Evolutionary conservation across 2,888 invertebrate genomes (phyloP), one percentile per base, ranked within the genome.

Genomic region (Pimpla rufipes): DNA sequence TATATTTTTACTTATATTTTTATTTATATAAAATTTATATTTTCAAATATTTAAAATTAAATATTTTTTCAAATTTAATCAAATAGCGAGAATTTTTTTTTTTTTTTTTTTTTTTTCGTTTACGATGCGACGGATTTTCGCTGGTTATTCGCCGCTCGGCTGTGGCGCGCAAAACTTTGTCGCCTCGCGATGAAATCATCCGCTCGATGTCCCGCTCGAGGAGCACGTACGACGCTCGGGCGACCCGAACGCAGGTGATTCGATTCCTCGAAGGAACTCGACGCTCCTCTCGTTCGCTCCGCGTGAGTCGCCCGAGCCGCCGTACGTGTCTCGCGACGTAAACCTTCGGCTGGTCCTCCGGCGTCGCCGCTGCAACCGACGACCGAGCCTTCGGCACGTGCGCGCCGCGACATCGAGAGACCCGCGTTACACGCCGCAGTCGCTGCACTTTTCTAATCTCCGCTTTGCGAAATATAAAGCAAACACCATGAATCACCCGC

Each of bases 261-360:
- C 70, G 68, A 75, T 84, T 81, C 84, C 66, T 66, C 81, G 84
- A 81, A 81, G 55, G 23, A 64, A 74, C 18, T 40, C 42, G 2
- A 67, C 40, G 29, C 45, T 55, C 11, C 11, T 40, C 16, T 50
- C 23, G 29, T 23, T 45, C 70, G 35, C 40, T 62, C 45, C 59
- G 50, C 29, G 16, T 35, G 29, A 5, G 3, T 5, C 73, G 59
- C 47, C 23, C 50, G 40, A 57, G 57, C 45, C 62, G 59, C 70
- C 57, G 81, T 79, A 85, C 85, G 85, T 85, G 85, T 81, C 62
- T 62, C 55, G 40, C 42, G 77, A 70, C 75, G 85, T 85, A 85
- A 85, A 85, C 85, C 77, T 37, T 40, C 55, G 35, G 23, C 75
- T n/a, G n/a, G n/a, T 47, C n/a, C 45, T 23, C 29, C 29, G 29